A percentile compares a stretch with the other conserved stretches of the same genome.
These are phyloP conservation scores for Panthera leo DNA, from an alignment of 2,113 vertebrate genomes.

Conservation along the genomic window DNA sequence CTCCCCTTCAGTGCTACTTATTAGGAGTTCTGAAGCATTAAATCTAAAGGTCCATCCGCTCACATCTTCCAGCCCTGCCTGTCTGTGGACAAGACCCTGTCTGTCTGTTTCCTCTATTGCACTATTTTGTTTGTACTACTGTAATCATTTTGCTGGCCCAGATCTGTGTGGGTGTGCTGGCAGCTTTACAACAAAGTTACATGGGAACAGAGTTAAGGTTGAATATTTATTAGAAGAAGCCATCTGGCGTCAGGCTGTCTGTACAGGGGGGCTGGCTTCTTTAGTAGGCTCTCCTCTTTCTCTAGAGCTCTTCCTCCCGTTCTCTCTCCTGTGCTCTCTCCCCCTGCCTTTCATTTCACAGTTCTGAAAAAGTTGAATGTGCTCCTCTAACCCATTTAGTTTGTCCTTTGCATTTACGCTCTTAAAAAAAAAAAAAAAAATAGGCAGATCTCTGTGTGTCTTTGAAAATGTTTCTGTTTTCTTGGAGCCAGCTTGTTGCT, in stretches of 20 bases:
- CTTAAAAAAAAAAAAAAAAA: slow-evolving; percentile 73
- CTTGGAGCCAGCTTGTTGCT: slow-evolving; percentile 39
- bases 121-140: slow-evolving; percentile 98
- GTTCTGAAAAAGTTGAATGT: slow-evolving; percentile 85
- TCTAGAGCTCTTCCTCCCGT: slow-evolving; percentile 87
- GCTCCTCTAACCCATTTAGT: slow-evolving; percentile 84
- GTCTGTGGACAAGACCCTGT: slow-evolving; percentile 95
- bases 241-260: slow-evolving; percentile 99
- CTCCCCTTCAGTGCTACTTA: slow-evolving; percentile 62
- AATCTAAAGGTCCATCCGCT: slow-evolving; percentile 89
- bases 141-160: slow-evolving; percentile 99
- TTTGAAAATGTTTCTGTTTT: slow-evolving; percentile 1
- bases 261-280: slow-evolving; percentile 94
- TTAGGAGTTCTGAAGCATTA: slow-evolving; percentile 84
- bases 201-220: slow-evolving; percentile 99
- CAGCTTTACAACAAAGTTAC: slow-evolving; percentile 98
- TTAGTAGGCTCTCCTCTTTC: slow-evolving; percentile 92
- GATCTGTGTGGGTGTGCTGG: slow-evolving; percentile 99
- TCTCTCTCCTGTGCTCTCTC: slow-evolving; percentile 77
- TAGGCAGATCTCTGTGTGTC: slow-evolving; percentile 53
- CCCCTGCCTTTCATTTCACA: slow-evolving; percentile 69
- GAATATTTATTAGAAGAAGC: slow-evolving; percentile 99
- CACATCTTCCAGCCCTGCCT: slow-evolving; percentile 90
- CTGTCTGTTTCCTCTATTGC: slow-evolving; percentile 96
- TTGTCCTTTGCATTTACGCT: slow-evolving; percentile 82